These are phyloP conservation scores for Drosophila simulans DNA, from an alignment of 1,140 invertebrate species.

Conservation along the genomic window DNA sequence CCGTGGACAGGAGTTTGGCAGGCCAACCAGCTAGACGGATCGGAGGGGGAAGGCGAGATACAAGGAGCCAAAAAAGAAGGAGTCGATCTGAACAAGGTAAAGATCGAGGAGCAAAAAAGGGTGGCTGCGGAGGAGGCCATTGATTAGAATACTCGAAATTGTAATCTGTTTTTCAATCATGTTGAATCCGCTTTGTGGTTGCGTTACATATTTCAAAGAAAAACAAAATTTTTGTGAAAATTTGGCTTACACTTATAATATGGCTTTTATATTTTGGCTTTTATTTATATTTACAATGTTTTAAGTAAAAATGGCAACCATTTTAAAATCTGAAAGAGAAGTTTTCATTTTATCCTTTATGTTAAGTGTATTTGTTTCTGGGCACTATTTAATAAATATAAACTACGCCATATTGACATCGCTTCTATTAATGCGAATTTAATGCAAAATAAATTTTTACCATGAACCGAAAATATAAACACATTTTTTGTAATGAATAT, in stretches of 20 bases:
- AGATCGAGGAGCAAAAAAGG: background rate
- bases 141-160: slow-evolving; percentile 8
- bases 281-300: background rate
- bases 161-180: background rate
- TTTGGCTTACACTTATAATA: background rate
- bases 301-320: background rate
- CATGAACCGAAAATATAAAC: too few species aligned
- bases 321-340: too few species aligned
- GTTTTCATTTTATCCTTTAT: too few species aligned
- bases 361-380: too few species aligned
- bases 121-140: slow-evolving; percentile 15
- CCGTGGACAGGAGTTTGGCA: slow-evolving; percentile 29
- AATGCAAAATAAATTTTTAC: too few species aligned
- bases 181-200: background rate
- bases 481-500: too few species aligned
- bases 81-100: background rate
- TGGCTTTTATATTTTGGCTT: background rate
- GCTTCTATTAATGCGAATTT: too few species aligned
- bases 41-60: background rate
- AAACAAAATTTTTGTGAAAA: slow-evolving; percentile 35
- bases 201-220: background rate
- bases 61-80: background rate
- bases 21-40: background rate
- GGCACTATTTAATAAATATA: too few species aligned
- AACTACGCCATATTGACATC: too few species aligned